Evolutionary conservation across 1,140 invertebrate species (phyloP).

Genomic region (Heliothis virescens): DNA sequence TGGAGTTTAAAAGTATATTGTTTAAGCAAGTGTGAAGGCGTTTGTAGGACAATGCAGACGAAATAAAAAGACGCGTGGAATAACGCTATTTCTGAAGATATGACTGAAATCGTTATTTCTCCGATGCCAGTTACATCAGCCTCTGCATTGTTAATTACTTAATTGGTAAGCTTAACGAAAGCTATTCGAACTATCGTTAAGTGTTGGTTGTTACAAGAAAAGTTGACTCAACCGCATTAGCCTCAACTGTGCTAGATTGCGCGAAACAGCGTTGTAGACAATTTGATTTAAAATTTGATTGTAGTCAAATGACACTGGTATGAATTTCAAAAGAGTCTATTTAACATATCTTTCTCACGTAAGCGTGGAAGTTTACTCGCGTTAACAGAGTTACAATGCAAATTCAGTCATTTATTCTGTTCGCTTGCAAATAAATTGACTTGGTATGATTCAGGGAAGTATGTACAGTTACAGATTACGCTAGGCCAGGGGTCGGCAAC

Average conservation of each 20-base stretch:
- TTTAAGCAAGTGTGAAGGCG: neutral
- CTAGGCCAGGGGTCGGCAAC: too few relatives aligned
- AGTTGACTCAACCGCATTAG: neutral
- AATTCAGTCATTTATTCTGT: slow-evolving; percentile 38
- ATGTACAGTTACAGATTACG: slow-evolving; percentile 14
- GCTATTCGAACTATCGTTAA: too few relatives aligned
- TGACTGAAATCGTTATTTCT: too few relatives aligned
- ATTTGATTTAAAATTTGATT: slow-evolving; percentile 18
- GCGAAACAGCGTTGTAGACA: neutral
- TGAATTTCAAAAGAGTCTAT: slow-evolving; percentile 35
- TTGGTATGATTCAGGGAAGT: slow-evolving; percentile 34
- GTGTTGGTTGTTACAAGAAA: neutral
- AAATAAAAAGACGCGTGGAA: too few relatives aligned
- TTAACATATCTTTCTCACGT: slow-evolving; percentile 48
- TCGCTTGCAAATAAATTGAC: slow-evolving; percentile 32
- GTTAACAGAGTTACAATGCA: slow-evolving; percentile 26
- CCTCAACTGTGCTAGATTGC: neutral
- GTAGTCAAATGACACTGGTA: slow-evolving; percentile 21
- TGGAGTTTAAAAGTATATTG: neutral
- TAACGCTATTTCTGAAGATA: too few relatives aligned
- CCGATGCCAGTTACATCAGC: too few relatives aligned
- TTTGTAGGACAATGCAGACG: neutral
- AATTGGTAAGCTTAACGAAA: too few relatives aligned
- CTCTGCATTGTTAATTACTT: too few relatives aligned
- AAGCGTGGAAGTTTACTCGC: neutral